These are phyloP conservation scores for Whitmania pigra DNA, from an alignment of 1,140 invertebrate genomes.

Conservation along the genomic window DNA sequence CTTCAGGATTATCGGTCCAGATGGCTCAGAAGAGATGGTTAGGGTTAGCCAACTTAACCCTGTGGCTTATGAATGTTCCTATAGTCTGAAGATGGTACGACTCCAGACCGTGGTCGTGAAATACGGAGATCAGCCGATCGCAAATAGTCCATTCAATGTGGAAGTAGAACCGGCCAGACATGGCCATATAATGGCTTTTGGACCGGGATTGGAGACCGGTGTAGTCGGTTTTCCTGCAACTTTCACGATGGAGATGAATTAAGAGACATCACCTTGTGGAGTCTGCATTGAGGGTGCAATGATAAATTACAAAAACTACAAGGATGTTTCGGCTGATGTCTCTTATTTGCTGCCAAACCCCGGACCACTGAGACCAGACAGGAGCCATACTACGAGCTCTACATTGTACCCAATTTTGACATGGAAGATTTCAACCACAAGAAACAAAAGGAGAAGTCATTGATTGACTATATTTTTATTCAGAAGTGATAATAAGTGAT, in stretches of 20 bases:
- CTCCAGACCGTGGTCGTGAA: conserved; percentile 44
- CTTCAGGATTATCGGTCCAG: conserved; percentile 54
- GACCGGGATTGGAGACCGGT: conserved; percentile 69
- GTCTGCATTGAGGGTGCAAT: conserved; percentile 83
- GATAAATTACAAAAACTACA: conserved; percentile 74
- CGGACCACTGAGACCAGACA: too few species aligned
- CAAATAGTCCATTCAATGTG: conserved; percentile 50
- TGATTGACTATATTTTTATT: too few species aligned
- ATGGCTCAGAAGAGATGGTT: conserved; percentile 33
- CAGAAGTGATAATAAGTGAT: too few species aligned
- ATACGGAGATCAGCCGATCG: conserved; percentile 62
- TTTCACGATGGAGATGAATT: conserved; percentile 82
- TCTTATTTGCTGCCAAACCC: conserved; percentile 65
- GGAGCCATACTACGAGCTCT: too few species aligned
- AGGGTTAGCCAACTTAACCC: conserved; percentile 29
- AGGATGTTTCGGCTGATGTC: conserved; percentile 73
- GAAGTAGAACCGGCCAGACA: conserved; percentile 73
- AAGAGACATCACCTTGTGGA: conserved; percentile 72
- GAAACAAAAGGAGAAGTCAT: too few species aligned
- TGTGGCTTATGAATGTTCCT: conserved; percentile 47
- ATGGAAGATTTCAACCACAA: too few species aligned
- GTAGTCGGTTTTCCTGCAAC: conserved; percentile 68
- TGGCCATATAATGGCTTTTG: conserved; percentile 67
- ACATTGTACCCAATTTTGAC: too few species aligned
- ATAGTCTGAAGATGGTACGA: conserved; percentile 14